Evolutionary conservation across 1,140 invertebrate species (phyloP).

Genomic region (Anastrepha obliqua): DNA sequence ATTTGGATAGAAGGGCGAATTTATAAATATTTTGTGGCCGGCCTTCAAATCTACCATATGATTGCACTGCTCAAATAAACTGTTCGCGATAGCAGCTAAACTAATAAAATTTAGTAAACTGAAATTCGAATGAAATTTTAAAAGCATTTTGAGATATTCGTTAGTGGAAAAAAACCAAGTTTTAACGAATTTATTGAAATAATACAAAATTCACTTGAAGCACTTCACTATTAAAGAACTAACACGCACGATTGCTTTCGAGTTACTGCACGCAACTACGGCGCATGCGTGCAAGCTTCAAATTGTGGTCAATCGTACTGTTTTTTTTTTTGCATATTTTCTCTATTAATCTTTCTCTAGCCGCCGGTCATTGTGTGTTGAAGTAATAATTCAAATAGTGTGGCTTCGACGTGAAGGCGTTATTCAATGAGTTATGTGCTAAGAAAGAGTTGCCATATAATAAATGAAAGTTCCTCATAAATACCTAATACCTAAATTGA

Average conservation of each 20-base stretch:
- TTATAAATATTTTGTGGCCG: conserved; percentile 68
- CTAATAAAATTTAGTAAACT: neutral
- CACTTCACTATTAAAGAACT: neutral
- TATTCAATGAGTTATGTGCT: neutral
- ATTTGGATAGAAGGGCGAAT: conserved; percentile 71
- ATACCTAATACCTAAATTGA: neutral
- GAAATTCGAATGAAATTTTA: neutral
- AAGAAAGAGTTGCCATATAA: conserved; percentile 8
- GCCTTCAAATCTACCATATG: conserved; percentile 65
- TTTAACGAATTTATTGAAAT: neutral
- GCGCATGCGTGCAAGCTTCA: conserved; percentile 17
- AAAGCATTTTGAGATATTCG: neutral
- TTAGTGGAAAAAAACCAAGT: neutral
- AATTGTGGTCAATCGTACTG: neutral
- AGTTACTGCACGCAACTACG: neutral
- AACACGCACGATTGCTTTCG: neutral
- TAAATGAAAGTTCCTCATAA: neutral
- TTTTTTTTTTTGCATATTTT: neutral
- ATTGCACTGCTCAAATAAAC: conserved; percentile 68
- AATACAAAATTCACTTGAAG: neutral
- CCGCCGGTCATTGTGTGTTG: neutral
- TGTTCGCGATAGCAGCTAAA: too few species aligned
- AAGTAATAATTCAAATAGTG: too few species aligned
- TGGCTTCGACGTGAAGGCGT: too few species aligned
- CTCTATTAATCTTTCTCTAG: neutral